A percentile compares a stretch with the other conserved stretches of the same genome.
These are phyloP conservation scores for Hypocryptadius cinnamomeus DNA, from an alignment of 2,113 vertebrate genomes.

Conservation along the genomic window DNA sequence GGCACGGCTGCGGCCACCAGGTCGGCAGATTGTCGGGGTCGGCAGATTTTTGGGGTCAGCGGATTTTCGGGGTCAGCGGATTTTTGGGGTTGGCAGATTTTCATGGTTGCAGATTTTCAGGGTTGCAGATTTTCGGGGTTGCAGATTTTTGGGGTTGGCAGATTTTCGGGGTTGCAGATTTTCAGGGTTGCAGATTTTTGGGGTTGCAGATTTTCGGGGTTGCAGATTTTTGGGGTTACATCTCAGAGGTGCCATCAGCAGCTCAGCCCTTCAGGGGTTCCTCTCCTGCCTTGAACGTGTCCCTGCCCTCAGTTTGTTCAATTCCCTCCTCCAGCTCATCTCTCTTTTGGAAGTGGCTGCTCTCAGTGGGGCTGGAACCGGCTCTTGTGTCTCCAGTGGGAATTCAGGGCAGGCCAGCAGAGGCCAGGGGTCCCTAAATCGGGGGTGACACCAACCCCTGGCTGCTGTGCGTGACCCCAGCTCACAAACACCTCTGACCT, in stretches of 20 bases:
- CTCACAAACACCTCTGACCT: no score
- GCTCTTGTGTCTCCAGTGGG: background rate
- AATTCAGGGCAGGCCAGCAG: background rate
- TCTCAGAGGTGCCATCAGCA: background rate
- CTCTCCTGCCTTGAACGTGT: background rate
- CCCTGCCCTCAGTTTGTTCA: background rate
- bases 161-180: background rate
- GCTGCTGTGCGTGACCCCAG: background rate
- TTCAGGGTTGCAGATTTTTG: background rate
- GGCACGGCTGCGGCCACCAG: no score
- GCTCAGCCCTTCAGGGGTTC: background rate
- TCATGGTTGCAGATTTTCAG: background rate
- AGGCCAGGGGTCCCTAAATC: background rate
- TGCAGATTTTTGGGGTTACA: background rate
- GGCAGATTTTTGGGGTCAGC: background rate
- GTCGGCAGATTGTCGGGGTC: background rate
- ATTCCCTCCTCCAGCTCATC: background rate
- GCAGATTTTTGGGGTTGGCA: background rate
- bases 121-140: no score
- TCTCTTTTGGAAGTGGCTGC: background rate
- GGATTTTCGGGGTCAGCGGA: no score
- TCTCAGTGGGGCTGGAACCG: background rate
- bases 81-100: background rate
- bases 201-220: background rate
- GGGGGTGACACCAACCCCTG: background rate